phyloP scores from a whole-genome alignment of 1,140 invertebrate genomes.

The Bombus polaris region DNA sequence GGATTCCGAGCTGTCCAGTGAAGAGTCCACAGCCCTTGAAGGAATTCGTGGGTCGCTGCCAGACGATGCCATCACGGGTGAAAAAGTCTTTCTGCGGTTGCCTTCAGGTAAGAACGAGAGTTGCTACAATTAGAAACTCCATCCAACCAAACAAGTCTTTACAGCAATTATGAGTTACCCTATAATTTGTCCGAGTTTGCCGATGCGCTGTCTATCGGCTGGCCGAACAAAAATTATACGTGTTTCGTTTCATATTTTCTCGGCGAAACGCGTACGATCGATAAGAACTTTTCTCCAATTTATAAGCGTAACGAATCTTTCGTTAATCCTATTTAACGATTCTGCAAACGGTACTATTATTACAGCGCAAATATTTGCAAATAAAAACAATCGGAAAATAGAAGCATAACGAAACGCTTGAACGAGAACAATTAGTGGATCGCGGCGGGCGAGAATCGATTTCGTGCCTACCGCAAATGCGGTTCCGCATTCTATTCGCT shows the following conservation, averaged over 20 bases:
- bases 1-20: conserved; percentile 79
- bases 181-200: background rate
- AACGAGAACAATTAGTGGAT: conserved; percentile 7
- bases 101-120: conserved; percentile 76
- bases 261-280: background rate
- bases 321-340: background rate
- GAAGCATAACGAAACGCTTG: background rate
- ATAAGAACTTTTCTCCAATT: background rate
- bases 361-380: background rate
- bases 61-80: conserved; percentile 82
- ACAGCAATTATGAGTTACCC: background rate
- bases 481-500: conserved; percentile 23
- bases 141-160: background rate
- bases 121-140: conserved; percentile 12
- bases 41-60: conserved; percentile 81
- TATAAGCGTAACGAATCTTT: background rate
- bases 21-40: conserved; percentile 81
- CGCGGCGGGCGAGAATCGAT: background rate
- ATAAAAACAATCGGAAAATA: background rate
- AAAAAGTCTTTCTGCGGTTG: conserved; percentile 82
- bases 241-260: background rate
- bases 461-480: background rate
- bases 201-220: background rate
- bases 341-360: too few relatives aligned
- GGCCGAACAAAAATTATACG: background rate